Conservation (phyloP, 2,888 invertebrate species). For the Drosophila paramelanica region DNA sequence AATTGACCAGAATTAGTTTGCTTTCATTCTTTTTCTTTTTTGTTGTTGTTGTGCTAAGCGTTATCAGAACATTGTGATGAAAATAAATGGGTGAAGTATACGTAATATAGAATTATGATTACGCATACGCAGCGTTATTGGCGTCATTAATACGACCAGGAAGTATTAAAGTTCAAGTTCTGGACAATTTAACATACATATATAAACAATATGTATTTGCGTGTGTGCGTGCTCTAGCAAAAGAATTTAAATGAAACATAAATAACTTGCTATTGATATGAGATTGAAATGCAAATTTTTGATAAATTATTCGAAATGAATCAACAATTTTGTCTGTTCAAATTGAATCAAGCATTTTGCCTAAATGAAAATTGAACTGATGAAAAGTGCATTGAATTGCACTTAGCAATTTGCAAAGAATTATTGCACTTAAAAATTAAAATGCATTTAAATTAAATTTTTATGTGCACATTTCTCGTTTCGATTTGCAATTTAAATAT, state of each 20-base stretch:
- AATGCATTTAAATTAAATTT: background rate
- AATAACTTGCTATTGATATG: slow-evolving; percentile 6
- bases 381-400: background rate
- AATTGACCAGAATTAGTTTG: slow-evolving; percentile 55
- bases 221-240: background rate
- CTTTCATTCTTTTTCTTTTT: background rate
- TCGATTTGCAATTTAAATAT: slow-evolving; percentile 18
- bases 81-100: slow-evolving; percentile 10
- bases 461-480: background rate
- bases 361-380: background rate
- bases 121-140: slow-evolving; percentile 58
- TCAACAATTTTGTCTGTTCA: background rate
- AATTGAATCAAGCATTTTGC: background rate
- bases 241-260: background rate
- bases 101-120: slow-evolving; percentile 44
- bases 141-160: slow-evolving; percentile 41
- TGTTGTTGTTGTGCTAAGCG: background rate
- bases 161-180: slow-evolving; percentile 48
- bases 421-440: background rate
- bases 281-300: slow-evolving; percentile 4
- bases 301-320: background rate
- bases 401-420: background rate
- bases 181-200: slow-evolving; percentile 16
- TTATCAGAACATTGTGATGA: slow-evolving; percentile 35
- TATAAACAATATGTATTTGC: slow-evolving; percentile 7